Evolutionary conservation across 2,888 invertebrate species (phyloP).

Genomic region (Andricus quercusramuli): DNA sequence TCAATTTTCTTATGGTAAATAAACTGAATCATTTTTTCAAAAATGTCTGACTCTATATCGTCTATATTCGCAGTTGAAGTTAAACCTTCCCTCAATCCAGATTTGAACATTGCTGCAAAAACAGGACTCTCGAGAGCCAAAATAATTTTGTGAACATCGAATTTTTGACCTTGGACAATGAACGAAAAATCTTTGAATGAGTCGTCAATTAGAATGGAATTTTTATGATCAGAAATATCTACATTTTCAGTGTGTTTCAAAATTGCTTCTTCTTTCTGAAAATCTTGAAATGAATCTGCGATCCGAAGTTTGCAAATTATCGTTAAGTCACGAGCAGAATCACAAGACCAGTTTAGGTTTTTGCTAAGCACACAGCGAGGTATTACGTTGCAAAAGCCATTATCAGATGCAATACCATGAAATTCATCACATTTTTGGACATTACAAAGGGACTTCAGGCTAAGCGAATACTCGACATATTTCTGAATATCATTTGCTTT

Average conservation of each 20-base stretch:
- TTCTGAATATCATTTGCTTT: neutral
- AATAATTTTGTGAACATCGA: neutral
- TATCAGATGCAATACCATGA: neutral
- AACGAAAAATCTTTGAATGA: slow-evolving; percentile 1
- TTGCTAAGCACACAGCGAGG: neutral
- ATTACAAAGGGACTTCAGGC: neutral
- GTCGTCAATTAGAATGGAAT: neutral
- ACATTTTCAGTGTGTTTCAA: neutral
- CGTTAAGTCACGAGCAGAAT: neutral
- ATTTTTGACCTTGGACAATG: neutral
- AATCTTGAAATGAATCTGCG: neutral
- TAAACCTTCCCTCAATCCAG: neutral
- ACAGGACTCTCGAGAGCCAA: neutral
- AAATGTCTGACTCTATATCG: too few relatives aligned
- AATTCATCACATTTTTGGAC: neutral
- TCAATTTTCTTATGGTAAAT: neutral
- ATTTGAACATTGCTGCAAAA: neutral
- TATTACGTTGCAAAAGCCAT: neutral
- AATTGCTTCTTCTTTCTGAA: neutral
- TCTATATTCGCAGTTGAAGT: too few relatives aligned
- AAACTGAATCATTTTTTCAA: too few relatives aligned
- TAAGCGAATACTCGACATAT: neutral
- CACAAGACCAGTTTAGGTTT: neutral
- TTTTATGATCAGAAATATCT: neutral
- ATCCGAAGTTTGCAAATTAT: neutral